Percentiles rank a stretch among this genome's conserved stretches.
Conservation (phyloP, 2,797 vertebrate genomes). For the Notolabrus celidotus region DNA sequence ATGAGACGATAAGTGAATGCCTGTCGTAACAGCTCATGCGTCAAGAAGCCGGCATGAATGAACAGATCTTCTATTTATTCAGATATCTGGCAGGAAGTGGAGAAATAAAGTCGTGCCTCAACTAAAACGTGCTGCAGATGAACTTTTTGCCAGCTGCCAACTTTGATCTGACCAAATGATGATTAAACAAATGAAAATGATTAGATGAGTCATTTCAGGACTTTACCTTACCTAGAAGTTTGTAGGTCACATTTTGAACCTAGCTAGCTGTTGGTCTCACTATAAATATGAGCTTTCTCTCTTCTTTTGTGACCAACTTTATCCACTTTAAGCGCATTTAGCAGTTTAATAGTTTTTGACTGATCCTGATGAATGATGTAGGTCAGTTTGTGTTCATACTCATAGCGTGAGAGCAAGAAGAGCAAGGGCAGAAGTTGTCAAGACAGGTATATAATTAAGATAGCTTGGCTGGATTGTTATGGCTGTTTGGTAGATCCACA, state of each 20-base stretch:
- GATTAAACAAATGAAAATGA: constrained; percentile 1
- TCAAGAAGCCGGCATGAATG: constrained; percentile 18
- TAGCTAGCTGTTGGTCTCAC: background rate
- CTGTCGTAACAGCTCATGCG: background rate
- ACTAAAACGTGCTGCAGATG: background rate
- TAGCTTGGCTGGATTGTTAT: constrained; percentile 43
- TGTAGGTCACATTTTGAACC: background rate
- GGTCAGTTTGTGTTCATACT: constrained; percentile 6
- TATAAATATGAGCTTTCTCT: constrained; percentile 10
- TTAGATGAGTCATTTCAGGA: background rate
- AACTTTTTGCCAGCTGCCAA: constrained; percentile 9
- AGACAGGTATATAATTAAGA: constrained; percentile 47
- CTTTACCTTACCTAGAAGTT: background rate
- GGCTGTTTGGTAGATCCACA: constrained; percentile 4
- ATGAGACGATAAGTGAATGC: background rate
- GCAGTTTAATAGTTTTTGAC: background rate
- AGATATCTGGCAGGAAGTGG: constrained; percentile 22
- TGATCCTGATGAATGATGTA: constrained; percentile 17
- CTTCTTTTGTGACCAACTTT: background rate
- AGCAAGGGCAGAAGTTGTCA: background rate
- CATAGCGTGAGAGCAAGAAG: constrained; percentile 30
- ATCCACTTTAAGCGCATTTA: constrained; percentile 2
- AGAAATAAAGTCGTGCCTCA: constrained; percentile 9
- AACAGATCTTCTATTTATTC: constrained; percentile 44
- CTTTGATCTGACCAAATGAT: background rate